Evolutionary conservation across 2,113 vertebrate genomes (phyloP).

Genomic region (Uria lomvia): DNA sequence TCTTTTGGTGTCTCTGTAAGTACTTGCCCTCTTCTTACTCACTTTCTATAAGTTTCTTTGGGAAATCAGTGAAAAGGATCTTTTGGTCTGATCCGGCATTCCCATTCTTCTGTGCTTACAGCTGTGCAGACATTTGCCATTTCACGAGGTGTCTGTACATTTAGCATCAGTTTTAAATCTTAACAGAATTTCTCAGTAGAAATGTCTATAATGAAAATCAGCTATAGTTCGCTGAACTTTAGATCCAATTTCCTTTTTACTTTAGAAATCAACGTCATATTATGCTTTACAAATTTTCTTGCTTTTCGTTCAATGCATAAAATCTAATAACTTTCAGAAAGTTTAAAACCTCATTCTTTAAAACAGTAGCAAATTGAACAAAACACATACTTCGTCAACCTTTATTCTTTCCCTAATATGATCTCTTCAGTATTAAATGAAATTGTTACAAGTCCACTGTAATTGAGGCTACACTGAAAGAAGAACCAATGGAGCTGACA

Average conservation of each 20-base stretch:
- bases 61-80: background rate
- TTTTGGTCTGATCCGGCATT: background rate
- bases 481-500: background rate
- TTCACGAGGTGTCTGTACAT: background rate
- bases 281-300: background rate
- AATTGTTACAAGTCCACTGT: background rate
- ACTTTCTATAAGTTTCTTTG: background rate
- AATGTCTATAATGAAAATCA: background rate
- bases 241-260: background rate
- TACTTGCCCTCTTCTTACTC: background rate
- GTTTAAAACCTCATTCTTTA: background rate
- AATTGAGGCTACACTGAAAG: background rate
- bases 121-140: background rate
- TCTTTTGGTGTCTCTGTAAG: background rate
- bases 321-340: background rate
- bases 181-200: background rate
- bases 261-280: background rate
- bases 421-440: background rate
- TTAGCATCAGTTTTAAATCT: background rate
- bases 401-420: background rate
- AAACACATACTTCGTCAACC: background rate
- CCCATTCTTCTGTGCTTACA: background rate
- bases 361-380: slow-evolving; percentile 1
- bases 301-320: background rate
- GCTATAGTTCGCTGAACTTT: background rate